Percentiles rank a stretch among this genome's conserved stretches.
These are phyloP conservation scores for Orchestia grillus DNA, from an alignment of 1,140 invertebrate genomes.

Conservation along the genomic window DNA sequence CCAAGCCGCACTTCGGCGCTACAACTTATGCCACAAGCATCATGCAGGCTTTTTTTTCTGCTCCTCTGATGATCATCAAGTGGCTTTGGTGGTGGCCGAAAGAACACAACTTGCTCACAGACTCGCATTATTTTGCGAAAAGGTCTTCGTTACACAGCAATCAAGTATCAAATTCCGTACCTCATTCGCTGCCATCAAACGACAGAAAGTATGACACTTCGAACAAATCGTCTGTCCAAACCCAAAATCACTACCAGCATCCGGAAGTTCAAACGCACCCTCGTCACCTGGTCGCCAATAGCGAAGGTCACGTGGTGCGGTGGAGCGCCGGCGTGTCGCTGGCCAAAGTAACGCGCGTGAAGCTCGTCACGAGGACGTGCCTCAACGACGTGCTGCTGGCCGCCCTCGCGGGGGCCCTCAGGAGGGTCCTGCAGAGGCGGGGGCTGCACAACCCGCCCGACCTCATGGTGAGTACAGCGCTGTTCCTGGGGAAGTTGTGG, in stretches of 20 bases:
- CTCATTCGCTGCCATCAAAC: neutral
- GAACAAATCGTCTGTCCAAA: neutral
- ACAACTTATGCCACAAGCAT: slow-evolving; percentile 72
- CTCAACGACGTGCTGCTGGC: slow-evolving; percentile 76
- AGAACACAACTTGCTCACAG: slow-evolving; percentile 61
- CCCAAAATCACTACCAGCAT: slow-evolving; percentile 63
- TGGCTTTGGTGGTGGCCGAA: slow-evolving; percentile 72
- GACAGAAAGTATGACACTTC: neutral
- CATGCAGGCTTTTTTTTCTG: slow-evolving; percentile 73
- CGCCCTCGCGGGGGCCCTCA: slow-evolving; percentile 73
- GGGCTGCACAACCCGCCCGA: slow-evolving; percentile 74
- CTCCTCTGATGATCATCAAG: slow-evolving; percentile 74
- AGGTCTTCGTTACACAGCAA: neutral
- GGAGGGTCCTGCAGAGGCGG: slow-evolving; percentile 73
- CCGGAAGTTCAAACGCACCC: neutral
- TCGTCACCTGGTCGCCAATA: slow-evolving; percentile 64
- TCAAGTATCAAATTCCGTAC: neutral
- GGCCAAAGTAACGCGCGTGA: slow-evolving; percentile 72
- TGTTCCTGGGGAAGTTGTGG: no score
- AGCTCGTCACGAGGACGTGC: slow-evolving; percentile 74
- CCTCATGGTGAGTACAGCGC: slow-evolving; percentile 71
- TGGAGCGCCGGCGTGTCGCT: slow-evolving; percentile 68
- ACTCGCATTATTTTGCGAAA: slow-evolving; percentile 39
- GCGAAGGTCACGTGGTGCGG: slow-evolving; percentile 62
- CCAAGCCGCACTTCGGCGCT: slow-evolving; percentile 72